These are phyloP conservation scores for Notolepis coatsorum DNA, from an alignment of 2,797 vertebrate genomes.

Conservation along the genomic window DNA sequence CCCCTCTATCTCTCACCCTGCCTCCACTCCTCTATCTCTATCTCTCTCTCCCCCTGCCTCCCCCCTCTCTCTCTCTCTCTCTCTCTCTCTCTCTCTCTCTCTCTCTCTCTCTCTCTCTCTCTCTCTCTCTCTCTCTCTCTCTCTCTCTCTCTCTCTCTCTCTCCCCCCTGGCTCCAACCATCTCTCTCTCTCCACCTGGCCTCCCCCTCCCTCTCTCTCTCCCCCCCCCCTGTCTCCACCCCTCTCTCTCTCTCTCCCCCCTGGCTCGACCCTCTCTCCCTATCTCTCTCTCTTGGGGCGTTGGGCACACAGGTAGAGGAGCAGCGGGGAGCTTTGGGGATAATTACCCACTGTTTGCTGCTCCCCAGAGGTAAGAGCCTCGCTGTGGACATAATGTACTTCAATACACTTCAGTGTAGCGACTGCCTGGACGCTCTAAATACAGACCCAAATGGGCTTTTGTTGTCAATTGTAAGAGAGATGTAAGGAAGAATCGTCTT, in stretches of 20 bases:
- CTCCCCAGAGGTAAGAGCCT: slow-evolving; percentile 88
- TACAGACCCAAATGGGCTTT: slow-evolving; percentile 50
- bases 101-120: slow-evolving; percentile 14
- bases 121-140: background rate
- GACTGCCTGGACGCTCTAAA: slow-evolving; percentile 41
- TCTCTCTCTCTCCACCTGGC: slow-evolving; percentile 10
- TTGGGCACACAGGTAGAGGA: slow-evolving; percentile 92
- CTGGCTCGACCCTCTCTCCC: slow-evolving; percentile 29
- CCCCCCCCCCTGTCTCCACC: no score
- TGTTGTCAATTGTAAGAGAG: slow-evolving; percentile 83
- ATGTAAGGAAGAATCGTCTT: slow-evolving; percentile 88
- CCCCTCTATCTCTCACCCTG: slow-evolving; percentile 56
- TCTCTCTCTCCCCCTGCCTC: slow-evolving; percentile 41
- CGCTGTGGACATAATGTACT: slow-evolving; percentile 91
- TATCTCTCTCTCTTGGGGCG: slow-evolving; percentile 59
- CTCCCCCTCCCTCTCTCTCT: background rate
- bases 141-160: background rate
- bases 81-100: slow-evolving; percentile 18
- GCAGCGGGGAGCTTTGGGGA: slow-evolving; percentile 89
- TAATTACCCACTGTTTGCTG: slow-evolving; percentile 98
- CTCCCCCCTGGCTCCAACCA: background rate
- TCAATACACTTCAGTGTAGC: slow-evolving; percentile 38
- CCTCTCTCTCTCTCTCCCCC: background rate
- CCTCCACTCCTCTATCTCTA: slow-evolving; percentile 58
- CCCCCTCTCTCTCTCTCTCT: slow-evolving; percentile 84